Conservation (phyloP, 2,888 invertebrate genomes). For the Oscheius sp. region DNA sequence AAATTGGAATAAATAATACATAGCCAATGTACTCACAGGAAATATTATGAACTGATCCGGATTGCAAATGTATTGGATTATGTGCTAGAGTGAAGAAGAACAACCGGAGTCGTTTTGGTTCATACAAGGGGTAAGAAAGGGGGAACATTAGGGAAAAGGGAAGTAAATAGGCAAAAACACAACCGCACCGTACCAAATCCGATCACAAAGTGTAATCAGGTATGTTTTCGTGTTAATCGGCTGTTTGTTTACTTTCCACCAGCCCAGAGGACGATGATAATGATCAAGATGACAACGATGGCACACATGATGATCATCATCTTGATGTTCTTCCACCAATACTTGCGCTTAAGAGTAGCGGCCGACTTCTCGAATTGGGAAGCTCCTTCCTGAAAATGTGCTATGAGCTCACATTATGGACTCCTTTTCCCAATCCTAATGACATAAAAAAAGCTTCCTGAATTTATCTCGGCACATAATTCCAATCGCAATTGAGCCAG, state of each 20-base stretch:
- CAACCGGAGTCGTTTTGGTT: constrained; percentile 27
- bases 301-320: constrained; percentile 73
- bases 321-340: constrained; percentile 74
- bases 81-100: not conserved
- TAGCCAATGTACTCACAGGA: constrained; percentile 9
- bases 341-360: constrained; percentile 73
- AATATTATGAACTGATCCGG: constrained; percentile 19
- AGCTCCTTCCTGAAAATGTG: constrained; percentile 70
- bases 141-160: not conserved
- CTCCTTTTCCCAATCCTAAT: not conserved
- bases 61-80: not conserved
- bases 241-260: constrained; percentile 37
- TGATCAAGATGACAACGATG: constrained; percentile 42
- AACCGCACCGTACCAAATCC: constrained; percentile 12
- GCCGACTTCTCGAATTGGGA: constrained; percentile 74
- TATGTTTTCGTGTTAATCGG: not conserved
- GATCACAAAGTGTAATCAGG: not conserved
- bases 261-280: constrained; percentile 43
- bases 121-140: not conserved
- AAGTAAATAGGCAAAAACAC: constrained; percentile 6
- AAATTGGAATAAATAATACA: constrained; percentile 13
- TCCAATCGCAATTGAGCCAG: too few relatives aligned
- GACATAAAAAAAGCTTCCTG: not conserved
- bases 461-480: too few relatives aligned
- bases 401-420: not conserved